These are phyloP conservation scores for Porites lobata DNA, from an alignment of 92 coral and sea anemone genomes.

Conservation along the genomic window DNA sequence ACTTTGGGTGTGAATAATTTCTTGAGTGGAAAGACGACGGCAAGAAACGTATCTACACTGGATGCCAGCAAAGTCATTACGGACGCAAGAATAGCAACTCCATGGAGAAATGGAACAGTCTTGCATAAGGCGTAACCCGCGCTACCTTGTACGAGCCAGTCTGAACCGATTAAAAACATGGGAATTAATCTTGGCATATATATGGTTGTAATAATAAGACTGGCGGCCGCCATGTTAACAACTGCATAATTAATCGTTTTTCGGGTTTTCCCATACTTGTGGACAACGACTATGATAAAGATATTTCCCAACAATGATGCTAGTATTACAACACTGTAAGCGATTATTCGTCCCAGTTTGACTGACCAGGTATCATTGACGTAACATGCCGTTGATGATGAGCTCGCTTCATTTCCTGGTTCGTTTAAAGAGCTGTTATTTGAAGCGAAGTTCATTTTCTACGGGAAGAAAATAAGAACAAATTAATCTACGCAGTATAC, in stretches of 20 bases:
- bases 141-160: constrained; percentile 60
- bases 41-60: constrained; percentile 65
- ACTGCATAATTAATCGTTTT: constrained; percentile 37
- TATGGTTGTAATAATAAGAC: constrained; percentile 56
- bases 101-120: constrained; percentile 60
- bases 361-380: constrained; percentile 12
- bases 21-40: constrained; percentile 65
- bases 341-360: constrained; percentile 19
- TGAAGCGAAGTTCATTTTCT: constrained; percentile 32
- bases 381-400: constrained; percentile 15
- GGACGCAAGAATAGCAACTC: constrained; percentile 52
- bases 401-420: neutral
- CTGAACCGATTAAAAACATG: constrained; percentile 39
- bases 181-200: constrained; percentile 75
- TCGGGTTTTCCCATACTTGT: constrained; percentile 10
- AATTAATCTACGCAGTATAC: neutral
- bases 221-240: constrained; percentile 60
- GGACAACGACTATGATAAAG: neutral
- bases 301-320: constrained; percentile 26
- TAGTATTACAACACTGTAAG: constrained; percentile 39
- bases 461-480: neutral
- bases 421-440: neutral
- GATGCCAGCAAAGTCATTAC: constrained; percentile 49
- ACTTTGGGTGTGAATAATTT: constrained; percentile 19
- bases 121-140: constrained; percentile 62